phyloP scores from a whole-genome alignment of 2,113 vertebrate genomes.

The Solenodon paradoxus region DNA sequence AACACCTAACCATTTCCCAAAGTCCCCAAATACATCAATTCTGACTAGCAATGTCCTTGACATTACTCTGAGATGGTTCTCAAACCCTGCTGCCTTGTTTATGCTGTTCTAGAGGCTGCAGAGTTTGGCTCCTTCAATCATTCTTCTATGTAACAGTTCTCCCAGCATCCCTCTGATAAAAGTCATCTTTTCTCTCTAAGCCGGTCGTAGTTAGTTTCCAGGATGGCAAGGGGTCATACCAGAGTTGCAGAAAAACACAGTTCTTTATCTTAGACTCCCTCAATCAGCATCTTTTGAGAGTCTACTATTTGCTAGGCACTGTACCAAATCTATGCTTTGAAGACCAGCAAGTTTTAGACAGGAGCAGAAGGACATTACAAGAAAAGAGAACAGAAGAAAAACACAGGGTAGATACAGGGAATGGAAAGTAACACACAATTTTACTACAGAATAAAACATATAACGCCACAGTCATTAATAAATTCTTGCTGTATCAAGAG shows the following conservation, averaged over 20 bases:
- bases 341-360: not conserved
- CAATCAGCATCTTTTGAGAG: not conserved
- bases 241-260: not conserved
- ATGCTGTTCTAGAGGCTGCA: not conserved
- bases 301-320: not conserved
- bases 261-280: not conserved
- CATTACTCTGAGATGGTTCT: not conserved
- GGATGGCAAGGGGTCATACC: not conserved
- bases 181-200: not conserved
- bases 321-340: not conserved
- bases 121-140: not conserved
- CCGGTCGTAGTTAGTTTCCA: not conserved
- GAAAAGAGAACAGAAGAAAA: not conserved
- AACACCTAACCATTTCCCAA: no score
- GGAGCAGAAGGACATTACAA: not conserved
- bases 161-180: not conserved
- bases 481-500: not conserved
- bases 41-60: not conserved
- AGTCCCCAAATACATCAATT: no score
- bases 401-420: not conserved
- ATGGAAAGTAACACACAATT: not conserved
- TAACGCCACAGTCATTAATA: not conserved
- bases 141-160: not conserved
- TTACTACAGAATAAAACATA: not conserved
- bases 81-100: not conserved